phyloP scores from a whole-genome alignment of 1,140 invertebrate genomes.

The Drosophila azteca region DNA sequence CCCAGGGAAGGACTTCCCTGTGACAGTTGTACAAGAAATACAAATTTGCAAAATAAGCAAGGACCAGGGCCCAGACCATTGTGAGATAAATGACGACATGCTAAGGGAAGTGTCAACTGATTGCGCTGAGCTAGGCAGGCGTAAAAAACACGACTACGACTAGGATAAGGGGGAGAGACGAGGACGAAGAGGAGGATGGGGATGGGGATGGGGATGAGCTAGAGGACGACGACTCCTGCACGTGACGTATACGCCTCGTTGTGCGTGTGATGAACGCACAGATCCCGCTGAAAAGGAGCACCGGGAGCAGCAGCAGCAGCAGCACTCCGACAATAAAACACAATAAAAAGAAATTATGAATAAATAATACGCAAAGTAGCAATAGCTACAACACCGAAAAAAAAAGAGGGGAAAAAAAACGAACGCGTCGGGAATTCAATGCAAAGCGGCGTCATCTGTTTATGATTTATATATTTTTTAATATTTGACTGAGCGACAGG shows the following conservation, averaged over 20 bases:
- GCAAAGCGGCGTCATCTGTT: conserved; percentile 68
- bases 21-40: conserved; percentile 82
- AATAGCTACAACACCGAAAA: conserved; percentile 41
- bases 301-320: not conserved
- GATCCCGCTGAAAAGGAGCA: conserved; percentile 18
- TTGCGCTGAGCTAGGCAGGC: conserved; percentile 80
- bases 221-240: conserved; percentile 50
- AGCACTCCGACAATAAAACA: conserved; percentile 67
- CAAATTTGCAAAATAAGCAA: conserved; percentile 82
- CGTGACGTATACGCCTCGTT: conserved; percentile 79
- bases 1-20: conserved; percentile 19
- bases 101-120: conserved; percentile 81
- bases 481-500: conserved; percentile 56
- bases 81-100: conserved; percentile 78
- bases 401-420: conserved; percentile 10
- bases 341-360: conserved; percentile 81
- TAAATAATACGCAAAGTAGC: conserved; percentile 78
- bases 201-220: not conserved
- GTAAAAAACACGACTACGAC: conserved; percentile 63
- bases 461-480: conserved; percentile 79
- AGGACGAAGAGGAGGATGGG: not conserved
- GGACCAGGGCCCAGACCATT: conserved; percentile 44
- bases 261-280: conserved; percentile 61
- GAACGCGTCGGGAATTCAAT: conserved; percentile 33
- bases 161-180: not conserved